Percentiles rank a stretch among this genome's conserved stretches.
Conservation (phyloP, 2,888 invertebrate genomes). For the Argynnis bischoffii region DNA sequence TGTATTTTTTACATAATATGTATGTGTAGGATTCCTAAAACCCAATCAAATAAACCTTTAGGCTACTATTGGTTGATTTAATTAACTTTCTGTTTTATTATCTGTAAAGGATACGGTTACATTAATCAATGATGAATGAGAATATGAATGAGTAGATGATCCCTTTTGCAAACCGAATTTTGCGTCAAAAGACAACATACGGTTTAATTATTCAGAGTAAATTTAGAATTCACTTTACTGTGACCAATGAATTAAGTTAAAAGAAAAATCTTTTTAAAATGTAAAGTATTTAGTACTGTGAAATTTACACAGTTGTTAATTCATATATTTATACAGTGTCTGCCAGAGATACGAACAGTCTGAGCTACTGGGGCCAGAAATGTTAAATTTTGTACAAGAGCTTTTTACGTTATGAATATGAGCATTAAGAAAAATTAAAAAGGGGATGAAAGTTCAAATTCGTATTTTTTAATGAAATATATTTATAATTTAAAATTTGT, state of each 20-base stretch:
- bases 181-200: slow-evolving; percentile 1
- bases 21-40: not conserved
- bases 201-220: slow-evolving; percentile 12
- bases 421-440: too few species aligned
- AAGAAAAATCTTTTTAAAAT: not conserved
- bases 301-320: too few species aligned
- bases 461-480: too few species aligned
- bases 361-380: too few species aligned
- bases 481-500: too few species aligned
- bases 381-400: too few species aligned
- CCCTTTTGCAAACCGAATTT: slow-evolving; percentile 9
- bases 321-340: too few species aligned
- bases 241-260: not conserved
- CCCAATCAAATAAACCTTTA: not conserved
- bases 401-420: too few species aligned
- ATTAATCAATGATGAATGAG: slow-evolving; percentile 9
- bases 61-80: slow-evolving; percentile 5
- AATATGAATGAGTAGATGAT: slow-evolving; percentile 1
- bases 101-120: slow-evolving; percentile 6
- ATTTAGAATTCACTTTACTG: slow-evolving; percentile 12
- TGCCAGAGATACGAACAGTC: too few species aligned
- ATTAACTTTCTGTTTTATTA: slow-evolving; percentile 6
- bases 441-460: too few species aligned
- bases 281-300: too few species aligned
- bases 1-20: too few species aligned